A percentile compares a stretch with the other conserved stretches of the same genome.
phyloP scores from a whole-genome alignment of 2,113 vertebrate genomes.

The Zingel zingel region DNA sequence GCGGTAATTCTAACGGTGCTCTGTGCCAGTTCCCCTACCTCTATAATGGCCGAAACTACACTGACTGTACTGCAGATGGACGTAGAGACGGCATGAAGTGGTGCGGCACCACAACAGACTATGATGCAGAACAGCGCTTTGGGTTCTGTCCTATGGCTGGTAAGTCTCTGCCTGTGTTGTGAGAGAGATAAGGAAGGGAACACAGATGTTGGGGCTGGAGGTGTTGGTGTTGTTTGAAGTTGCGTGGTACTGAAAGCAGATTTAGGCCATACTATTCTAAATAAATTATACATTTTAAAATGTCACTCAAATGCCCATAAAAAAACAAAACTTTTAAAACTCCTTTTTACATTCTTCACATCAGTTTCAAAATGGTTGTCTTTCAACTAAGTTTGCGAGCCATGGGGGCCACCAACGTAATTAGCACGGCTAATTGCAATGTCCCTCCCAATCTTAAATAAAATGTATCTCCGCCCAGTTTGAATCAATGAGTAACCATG shows the following conservation, averaged over 20 bases:
- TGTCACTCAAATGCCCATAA: background rate
- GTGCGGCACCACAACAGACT: constrained; percentile 95
- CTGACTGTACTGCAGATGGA: constrained; percentile 95
- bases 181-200: background rate
- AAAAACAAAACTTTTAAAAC: background rate
- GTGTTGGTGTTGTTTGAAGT: constrained; percentile 1
- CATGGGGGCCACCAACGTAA: constrained; percentile 17
- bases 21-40: constrained; percentile 96
- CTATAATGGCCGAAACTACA: constrained; percentile 95
- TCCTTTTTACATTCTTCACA: background rate
- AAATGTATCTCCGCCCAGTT: constrained; percentile 32
- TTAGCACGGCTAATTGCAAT: constrained; percentile 42
- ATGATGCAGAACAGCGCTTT: constrained; percentile 92
- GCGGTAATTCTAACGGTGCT: constrained; percentile 97
- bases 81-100: constrained; percentile 97
- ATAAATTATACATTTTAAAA: background rate
- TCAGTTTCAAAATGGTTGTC: background rate
- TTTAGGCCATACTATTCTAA: background rate
- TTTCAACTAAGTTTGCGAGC: background rate
- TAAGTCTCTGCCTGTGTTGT: constrained; percentile 71
- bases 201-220: background rate
- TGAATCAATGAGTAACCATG: background rate
- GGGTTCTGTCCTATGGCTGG: constrained; percentile 99
- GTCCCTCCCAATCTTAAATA: constrained; percentile 29
- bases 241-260: background rate